phyloP scores from a whole-genome alignment of 2,888 invertebrate genomes.

The Drosophila subsilvestris region DNA sequence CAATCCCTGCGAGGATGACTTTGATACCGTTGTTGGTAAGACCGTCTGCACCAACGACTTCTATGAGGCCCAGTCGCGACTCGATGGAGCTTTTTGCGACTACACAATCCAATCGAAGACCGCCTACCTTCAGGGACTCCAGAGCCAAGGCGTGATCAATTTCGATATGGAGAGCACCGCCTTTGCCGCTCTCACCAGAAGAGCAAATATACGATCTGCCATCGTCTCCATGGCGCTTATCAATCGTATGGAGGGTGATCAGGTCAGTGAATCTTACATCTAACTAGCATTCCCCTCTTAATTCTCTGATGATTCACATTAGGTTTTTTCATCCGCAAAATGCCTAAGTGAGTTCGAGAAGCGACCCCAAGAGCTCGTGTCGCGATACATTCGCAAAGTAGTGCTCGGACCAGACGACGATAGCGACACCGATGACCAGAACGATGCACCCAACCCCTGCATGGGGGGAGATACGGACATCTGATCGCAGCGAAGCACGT shows the following conservation, averaged over 20 bases:
- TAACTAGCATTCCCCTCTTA: too few species aligned
- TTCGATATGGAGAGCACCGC: slow-evolving; percentile 98
- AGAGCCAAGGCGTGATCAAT: slow-evolving; percentile 91
- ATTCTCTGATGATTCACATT: neutral
- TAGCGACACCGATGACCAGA: too few species aligned
- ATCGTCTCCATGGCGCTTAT: slow-evolving; percentile 95
- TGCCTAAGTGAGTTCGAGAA: slow-evolving; percentile 13
- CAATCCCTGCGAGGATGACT: slow-evolving; percentile 88
- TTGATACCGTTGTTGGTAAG: slow-evolving; percentile 92
- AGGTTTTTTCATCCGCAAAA: slow-evolving; percentile 13
- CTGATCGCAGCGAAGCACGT: too few species aligned
- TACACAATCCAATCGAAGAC: slow-evolving; percentile 93
- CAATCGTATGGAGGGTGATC: slow-evolving; percentile 95
- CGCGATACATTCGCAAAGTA: slow-evolving; percentile 27
- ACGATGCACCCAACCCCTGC: too few species aligned
- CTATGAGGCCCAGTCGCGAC: slow-evolving; percentile 93
- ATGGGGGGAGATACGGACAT: too few species aligned
- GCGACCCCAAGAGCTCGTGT: slow-evolving; percentile 17
- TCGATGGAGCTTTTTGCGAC: slow-evolving; percentile 97
- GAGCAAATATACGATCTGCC: slow-evolving; percentile 94
- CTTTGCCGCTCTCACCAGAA: slow-evolving; percentile 95
- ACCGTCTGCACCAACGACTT: slow-evolving; percentile 98
- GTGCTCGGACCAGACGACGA: too few species aligned
- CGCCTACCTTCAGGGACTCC: slow-evolving; percentile 89
- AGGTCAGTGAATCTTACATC: slow-evolving; percentile 84